Evolutionary conservation across 2,888 invertebrate genomes (phyloP), one percentile per base, ranked within the genome.

Genomic region (Creontiades dilutus): DNA sequence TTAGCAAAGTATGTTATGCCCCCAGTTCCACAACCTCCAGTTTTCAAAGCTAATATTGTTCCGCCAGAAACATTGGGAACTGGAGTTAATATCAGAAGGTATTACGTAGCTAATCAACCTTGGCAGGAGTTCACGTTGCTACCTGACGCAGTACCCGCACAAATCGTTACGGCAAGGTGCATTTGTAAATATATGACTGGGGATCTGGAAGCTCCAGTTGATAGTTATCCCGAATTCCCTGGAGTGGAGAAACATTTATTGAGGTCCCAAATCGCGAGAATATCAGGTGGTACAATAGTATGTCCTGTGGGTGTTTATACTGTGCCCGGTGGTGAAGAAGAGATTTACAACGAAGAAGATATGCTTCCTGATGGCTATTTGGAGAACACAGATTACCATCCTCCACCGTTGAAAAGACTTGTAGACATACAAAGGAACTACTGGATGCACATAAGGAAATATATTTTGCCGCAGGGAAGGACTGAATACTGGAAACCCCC

Each of bases 191-290:
- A 95, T 92, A 96, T 98, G 92, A 97, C 97, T 0, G 98, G 98
- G 0, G 94, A 96, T 92, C 94, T 98, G 88, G 96, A 97, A 87
- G 94, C 96, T 0, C 37, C 47, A 1, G 61, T 90, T 28, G 61
- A 55, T 82, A 95, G 96, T 1, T 97, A 95, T 93, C 98, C 98
- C 0, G 95, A 95, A 46, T 98, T 97, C 94, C 96, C 96, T 0
- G 98, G 98, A n/a, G 95, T 94, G 68, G 98, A 98, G 94, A 95
- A 95, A 37, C 95, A 98, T 93, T 97, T 96, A 93, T 94, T 98
- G 88, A 95, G 98, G 85, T 96, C 97, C 0, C 96, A 97, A 94
- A 96, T 98, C 91, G 96, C 96, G 0, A 95, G 98, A 90, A 97
- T 98, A 91, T 96, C 96, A 12, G 96, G 97, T 0, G 86, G 86